Base-by-base conservation (phyloP, 2,888 invertebrate species). In the Podotricha telesiphe region DNA sequence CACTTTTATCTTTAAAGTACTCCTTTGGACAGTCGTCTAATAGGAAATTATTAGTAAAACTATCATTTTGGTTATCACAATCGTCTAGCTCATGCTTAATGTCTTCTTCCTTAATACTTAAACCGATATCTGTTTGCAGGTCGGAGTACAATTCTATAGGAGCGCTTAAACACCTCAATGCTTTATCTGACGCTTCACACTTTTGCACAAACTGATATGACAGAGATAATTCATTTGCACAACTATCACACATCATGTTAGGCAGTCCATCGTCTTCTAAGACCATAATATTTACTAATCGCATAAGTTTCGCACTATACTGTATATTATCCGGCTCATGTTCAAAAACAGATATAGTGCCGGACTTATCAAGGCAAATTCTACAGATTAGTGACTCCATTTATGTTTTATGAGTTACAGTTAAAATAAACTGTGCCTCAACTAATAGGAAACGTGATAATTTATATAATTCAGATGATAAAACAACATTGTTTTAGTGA, bases 221-320 rank as follows among this genome's bases (percentile, higher is more conserved):
- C 0, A 84, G 71, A 0, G 78, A 71, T 3, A 93, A 82, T 61
- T 91, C 89, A 1, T 74, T 73, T 1, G 82, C 80, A 75, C 93
- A 93, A n/a, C 64, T 75, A 1, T 68, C 75, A 65, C 93, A 93
- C 45, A 93, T 85, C 47, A 79, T 78, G 48, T 81, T 82, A 0
- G 93, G 93, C 11, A 91, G 76, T 7, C 86, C 88, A 58, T 93
- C 92, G 28, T 83, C 84, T 72, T 87, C 85, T 0, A 74, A 73
- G 4, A 92, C 81, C n/a, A 75, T 71, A 45, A 90, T 81, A 56
- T 83, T 82, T 0, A 85, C 87, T 67, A 87, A 86, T 15, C 82
- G 84, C 85, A 86, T 87, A 63, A 93, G 80, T 76, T 87, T 90
- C 4, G 78, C 74, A 65, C 85, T 81, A 67, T 85, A 84, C 73